phyloP scores from a whole-genome alignment of 2,113 vertebrate species.

The Nettapus auritus region DNA sequence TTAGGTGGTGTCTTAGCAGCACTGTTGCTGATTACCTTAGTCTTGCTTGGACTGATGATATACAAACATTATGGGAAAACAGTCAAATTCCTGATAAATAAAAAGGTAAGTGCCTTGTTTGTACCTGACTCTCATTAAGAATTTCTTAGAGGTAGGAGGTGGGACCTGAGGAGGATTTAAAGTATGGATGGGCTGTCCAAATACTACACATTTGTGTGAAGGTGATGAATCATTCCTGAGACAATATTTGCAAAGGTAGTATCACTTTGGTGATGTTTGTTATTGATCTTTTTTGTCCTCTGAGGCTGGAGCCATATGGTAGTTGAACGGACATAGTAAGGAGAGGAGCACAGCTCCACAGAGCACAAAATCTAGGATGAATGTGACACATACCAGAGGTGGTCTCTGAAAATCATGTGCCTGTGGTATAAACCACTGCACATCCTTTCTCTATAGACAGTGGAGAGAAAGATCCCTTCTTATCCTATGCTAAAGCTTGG shows the following conservation, averaged over 20 bases:
- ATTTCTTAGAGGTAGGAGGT: not conserved
- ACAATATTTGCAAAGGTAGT: not conserved
- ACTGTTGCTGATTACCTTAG: conserved; percentile 79
- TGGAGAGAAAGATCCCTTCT: not conserved
- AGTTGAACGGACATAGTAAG: not conserved
- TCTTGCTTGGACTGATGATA: conserved; percentile 79
- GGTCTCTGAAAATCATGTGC: not conserved
- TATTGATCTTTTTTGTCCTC: not conserved
- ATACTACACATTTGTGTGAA: not conserved
- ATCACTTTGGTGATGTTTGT: not conserved
- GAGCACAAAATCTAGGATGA: not conserved
- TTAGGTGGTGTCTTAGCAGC: conserved; percentile 82
- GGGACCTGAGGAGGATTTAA: not conserved
- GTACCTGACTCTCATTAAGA: not conserved
- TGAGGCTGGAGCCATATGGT: not conserved
- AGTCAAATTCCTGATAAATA: not conserved
- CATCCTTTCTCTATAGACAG: not conserved
- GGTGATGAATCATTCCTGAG: not conserved
- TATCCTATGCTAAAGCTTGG: not conserved
- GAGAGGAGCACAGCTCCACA: not conserved
- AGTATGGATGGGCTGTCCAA: not conserved
- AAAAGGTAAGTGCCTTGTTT: conserved; percentile 9
- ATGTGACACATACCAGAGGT: fast-evolving
- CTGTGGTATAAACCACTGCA: not conserved
- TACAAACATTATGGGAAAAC: not conserved